A percentile compares a stretch with the other conserved stretches of the same genome.
These are phyloP conservation scores for Styela plicata DNA, from an alignment of 23 tunicate species.

Conservation along the genomic window DNA sequence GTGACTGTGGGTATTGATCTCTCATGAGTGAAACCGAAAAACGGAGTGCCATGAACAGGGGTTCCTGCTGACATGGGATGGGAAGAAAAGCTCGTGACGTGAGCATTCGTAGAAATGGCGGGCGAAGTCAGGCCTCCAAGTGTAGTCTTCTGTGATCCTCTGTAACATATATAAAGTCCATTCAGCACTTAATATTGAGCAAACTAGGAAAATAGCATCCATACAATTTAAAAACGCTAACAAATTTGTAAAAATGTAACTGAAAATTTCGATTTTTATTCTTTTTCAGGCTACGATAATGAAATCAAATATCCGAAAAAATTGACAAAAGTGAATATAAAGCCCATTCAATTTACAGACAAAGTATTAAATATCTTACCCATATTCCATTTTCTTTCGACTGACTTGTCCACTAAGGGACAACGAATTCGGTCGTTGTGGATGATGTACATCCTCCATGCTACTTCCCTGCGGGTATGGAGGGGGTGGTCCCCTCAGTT, in stretches of 20 bases:
- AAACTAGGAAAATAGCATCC: no score
- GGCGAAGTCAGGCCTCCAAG: conserved; percentile 30
- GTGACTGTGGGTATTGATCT: neutral
- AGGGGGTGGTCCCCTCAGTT: conserved; percentile 29
- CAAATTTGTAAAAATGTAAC: no score
- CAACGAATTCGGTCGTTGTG: conserved; percentile 69
- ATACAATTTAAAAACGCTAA: no score
- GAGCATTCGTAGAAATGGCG: conserved; percentile 16
- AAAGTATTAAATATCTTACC: no score
- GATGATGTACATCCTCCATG: neutral
- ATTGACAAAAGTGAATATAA: no score
- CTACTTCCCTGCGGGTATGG: conserved; percentile 22
- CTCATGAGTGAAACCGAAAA: conserved; percentile 13
- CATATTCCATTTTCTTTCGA: conserved; percentile 38
- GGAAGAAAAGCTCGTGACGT: neutral
- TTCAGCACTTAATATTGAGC: no score
- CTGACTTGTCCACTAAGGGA: conserved; percentile 57
- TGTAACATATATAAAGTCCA: neutral
- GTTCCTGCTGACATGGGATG: conserved; percentile 29
- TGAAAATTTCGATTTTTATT: no score
- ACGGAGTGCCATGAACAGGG: conserved; percentile 10
- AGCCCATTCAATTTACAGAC: no score
- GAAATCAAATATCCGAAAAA: no score
- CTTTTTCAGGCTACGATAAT: no score
- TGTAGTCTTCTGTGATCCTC: conserved; percentile 3